phyloP scores from a whole-genome alignment of 2,113 vertebrate genomes.

The Sinocyclocheilus anshuiensis region DNA sequence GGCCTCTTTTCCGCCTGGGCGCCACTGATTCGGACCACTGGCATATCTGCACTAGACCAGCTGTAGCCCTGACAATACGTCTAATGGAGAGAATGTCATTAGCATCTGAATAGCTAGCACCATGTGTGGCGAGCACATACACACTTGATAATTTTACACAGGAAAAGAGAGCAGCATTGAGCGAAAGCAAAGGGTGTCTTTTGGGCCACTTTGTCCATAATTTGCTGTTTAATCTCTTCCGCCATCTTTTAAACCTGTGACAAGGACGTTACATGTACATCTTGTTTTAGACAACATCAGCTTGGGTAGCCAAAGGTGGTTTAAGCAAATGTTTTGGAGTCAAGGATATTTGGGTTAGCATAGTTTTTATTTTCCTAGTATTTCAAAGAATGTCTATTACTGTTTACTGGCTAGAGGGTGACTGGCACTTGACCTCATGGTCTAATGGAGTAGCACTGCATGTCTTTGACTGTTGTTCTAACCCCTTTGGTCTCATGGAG shows the following conservation, averaged over 20 bases:
- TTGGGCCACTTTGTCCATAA: slow-evolving; percentile 62
- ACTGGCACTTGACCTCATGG: slow-evolving; percentile 18
- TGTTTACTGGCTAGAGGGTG: not conserved
- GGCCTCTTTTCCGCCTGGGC: slow-evolving; percentile 51
- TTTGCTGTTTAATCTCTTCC: slow-evolving; percentile 46
- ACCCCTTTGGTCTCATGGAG: not conserved
- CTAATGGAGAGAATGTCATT: slow-evolving; percentile 75
- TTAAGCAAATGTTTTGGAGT: slow-evolving; percentile 1
- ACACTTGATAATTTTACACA: slow-evolving; percentile 64
- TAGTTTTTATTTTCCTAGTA: slow-evolving; percentile 5
- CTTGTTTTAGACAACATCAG: not conserved
- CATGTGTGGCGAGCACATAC: slow-evolving; percentile 73
- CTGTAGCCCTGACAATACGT: slow-evolving; percentile 81
- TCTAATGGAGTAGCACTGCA: not conserved
- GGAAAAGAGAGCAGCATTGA: slow-evolving; percentile 62
- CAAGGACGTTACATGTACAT: not conserved
- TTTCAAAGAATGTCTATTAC: not conserved
- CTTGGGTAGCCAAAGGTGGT: not conserved
- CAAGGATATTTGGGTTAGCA: not conserved
- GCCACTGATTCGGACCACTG: slow-evolving; percentile 71
- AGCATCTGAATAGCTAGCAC: slow-evolving; percentile 76
- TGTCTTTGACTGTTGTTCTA: slow-evolving; percentile 19
- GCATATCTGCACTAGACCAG: slow-evolving; percentile 78
- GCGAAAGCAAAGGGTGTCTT: slow-evolving; percentile 50
- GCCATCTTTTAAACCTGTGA: slow-evolving; percentile 5